Evolutionary conservation across 2,888 invertebrate genomes (phyloP), one percentile per base, ranked within the genome.

Genomic region (Pammene fasciana): DNA sequence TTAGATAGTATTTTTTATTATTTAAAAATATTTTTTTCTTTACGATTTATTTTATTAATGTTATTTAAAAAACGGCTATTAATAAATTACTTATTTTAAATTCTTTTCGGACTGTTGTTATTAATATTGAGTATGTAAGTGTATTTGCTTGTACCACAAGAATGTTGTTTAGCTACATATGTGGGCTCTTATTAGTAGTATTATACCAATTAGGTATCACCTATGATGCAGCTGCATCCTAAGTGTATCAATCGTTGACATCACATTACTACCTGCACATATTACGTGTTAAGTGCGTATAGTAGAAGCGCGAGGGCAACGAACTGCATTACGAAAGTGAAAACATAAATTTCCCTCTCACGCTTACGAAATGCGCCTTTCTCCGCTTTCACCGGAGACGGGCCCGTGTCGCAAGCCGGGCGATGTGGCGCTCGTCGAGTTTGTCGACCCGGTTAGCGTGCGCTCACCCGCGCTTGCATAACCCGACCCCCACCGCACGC

Each of bases 381-480:
- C 92, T 92, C 92, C 87, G 91, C 92, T 92, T 92, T 92, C 92
- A 89, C 90, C 87, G 79, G 80, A 78, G 79, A 76, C 76, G 75
- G 76, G 79, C 79, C 80, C 82, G 83, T 86, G 89, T 87, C 85
- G 89, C 90, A 87, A 86, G 81, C 82, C 75, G 80, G 79, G 80
- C 56, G 57, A 43, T 61, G 84, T 81, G 77, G 79, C 79, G 57
- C 57, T 41, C 43, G 94, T 93, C 54, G 54, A 54, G 54, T 54
- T 90, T 94, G 93, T 89, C 94, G 94, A 94, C 94, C 94, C 89
- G 94, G 93, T 94, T 94, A 93, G 88, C 92, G 93, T 92, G 94
- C 94, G 94, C 93, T 94, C 94, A 94, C 94, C 92, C 87, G 86
- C 86, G 88, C 88, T 91, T 92, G 91, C 91, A 90, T 91, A 90